Percentiles rank a stretch among this genome's conserved stretches.
Conservation (phyloP, 2,113 vertebrate species). For the Pithys albifrons region DNA sequence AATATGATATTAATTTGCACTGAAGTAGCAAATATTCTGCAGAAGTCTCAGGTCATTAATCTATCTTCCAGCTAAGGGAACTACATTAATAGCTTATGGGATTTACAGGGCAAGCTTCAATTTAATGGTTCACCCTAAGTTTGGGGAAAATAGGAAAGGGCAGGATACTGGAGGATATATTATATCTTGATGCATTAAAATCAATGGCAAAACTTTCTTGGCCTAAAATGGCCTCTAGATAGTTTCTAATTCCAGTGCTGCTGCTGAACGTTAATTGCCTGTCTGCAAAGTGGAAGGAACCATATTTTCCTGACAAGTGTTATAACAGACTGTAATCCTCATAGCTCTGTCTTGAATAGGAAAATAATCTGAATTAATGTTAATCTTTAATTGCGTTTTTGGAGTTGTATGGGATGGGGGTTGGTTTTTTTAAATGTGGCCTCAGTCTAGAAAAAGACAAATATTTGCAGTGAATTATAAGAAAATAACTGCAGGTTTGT, state of each 20-base stretch:
- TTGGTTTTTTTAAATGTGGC: not conserved
- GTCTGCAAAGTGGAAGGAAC: not conserved
- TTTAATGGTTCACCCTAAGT: constrained; percentile 54
- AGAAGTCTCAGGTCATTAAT: constrained; percentile 52
- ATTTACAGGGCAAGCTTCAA: constrained; percentile 54
- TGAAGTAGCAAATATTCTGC: constrained; percentile 53
- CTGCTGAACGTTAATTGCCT: not conserved
- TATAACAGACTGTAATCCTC: not conserved
- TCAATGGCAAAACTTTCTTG: constrained; percentile 24
- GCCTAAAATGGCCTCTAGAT: constrained; percentile 9
- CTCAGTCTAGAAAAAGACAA: not conserved
- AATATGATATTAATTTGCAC: constrained; percentile 59
- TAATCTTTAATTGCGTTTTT: not conserved
- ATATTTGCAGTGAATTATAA: not conserved
- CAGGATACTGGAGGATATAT: not conserved
- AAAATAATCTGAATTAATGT: not conserved
- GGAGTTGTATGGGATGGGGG: fast-evolving
- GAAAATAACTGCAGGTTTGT: not conserved
- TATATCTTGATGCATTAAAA: constrained; percentile 23
- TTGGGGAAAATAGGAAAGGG: constrained; percentile 41
- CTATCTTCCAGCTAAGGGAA: constrained; percentile 37
- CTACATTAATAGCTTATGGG: constrained; percentile 56
- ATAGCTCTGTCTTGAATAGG: not conserved
- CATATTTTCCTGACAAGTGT: not conserved
- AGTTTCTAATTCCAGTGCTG: not conserved